A percentile compares a stretch with the other conserved stretches of the same genome.
These are phyloP conservation scores for Scaptomyza hsui DNA, from an alignment of 1,140 invertebrate species.

Conservation along the genomic window DNA sequence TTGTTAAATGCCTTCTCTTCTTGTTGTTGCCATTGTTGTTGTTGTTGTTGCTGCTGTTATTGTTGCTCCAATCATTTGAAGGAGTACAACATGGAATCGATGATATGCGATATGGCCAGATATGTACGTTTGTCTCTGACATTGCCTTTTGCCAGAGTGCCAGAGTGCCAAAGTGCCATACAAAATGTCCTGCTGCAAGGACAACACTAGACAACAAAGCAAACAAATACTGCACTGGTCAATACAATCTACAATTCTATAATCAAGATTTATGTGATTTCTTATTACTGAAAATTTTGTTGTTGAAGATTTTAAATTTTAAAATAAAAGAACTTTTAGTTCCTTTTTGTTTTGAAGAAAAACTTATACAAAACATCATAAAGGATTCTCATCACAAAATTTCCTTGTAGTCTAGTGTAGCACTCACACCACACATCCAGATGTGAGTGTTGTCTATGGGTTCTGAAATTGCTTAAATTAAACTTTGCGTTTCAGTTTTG, in stretches of 20 bases:
- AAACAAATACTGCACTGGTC: too few relatives aligned
- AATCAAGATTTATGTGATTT: too few relatives aligned
- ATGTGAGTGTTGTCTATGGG: neutral
- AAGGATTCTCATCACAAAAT: too few relatives aligned
- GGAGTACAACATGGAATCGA: slow-evolving; percentile 15
- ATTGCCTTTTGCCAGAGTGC: slow-evolving; percentile 5
- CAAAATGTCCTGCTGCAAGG: slow-evolving; percentile 15
- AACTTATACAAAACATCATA: too few relatives aligned
- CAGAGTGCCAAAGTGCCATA: neutral
- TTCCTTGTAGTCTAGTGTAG: slow-evolving; percentile 17
- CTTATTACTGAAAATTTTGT: too few relatives aligned
- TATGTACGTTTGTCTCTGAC: slow-evolving; percentile 25
- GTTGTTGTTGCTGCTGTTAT: slow-evolving; percentile 15
- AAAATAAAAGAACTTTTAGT: too few relatives aligned
- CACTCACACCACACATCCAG: neutral
- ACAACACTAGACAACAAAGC: slow-evolving; percentile 21
- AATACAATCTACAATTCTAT: too few relatives aligned
- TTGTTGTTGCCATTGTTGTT: slow-evolving; percentile 26
- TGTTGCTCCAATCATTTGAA: slow-evolving; percentile 36
- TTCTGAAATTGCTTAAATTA: slow-evolving; percentile 26
- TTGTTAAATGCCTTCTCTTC: slow-evolving; percentile 32
- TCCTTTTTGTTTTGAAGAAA: too few relatives aligned
- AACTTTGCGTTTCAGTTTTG: slow-evolving; percentile 23
- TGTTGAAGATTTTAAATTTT: too few relatives aligned
- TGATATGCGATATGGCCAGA: slow-evolving; percentile 40